A percentile compares a stretch with the other conserved stretches of the same genome.
Evolutionary conservation across 2,888 invertebrate genomes (phyloP).

Genomic region (Ditula angustiorana): DNA sequence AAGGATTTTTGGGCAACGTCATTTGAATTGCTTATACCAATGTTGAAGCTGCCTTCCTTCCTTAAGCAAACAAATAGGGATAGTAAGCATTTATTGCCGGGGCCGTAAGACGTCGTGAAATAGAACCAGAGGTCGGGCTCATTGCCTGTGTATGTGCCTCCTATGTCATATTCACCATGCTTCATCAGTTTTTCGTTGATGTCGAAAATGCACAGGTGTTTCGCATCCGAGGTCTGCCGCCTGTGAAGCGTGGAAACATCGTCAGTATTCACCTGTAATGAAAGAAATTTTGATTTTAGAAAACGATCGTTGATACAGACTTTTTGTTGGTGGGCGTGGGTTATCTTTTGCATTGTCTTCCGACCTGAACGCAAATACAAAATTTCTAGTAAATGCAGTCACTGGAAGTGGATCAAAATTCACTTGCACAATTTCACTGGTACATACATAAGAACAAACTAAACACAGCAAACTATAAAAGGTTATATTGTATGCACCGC

Average conservation of each 20-base stretch:
- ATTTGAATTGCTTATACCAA: slow-evolving; percentile 58
- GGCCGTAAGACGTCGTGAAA: slow-evolving; percentile 59
- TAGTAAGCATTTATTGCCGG: slow-evolving; percentile 60
- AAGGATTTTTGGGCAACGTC: slow-evolving; percentile 44
- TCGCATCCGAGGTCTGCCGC: slow-evolving; percentile 60
- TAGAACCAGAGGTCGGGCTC: slow-evolving; percentile 73
- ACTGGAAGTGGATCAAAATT: no score
- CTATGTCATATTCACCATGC: slow-evolving; percentile 63
- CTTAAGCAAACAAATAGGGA: slow-evolving; percentile 70
- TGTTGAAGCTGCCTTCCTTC: slow-evolving; percentile 56
- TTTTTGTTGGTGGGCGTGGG: no score
- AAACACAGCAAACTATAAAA: no score
- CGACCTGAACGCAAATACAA: no score
- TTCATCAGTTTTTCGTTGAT: slow-evolving; percentile 53
- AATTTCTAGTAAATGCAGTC: no score
- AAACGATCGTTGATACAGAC: no score
- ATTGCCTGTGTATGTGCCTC: slow-evolving; percentile 63
- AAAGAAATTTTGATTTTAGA: no score
- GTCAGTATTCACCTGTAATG: slow-evolving; percentile 53
- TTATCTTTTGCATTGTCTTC: no score
- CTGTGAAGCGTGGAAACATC: slow-evolving; percentile 56
- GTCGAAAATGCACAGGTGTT: slow-evolving; percentile 62
- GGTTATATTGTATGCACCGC: no score
- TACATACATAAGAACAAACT: no score
- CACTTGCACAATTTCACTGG: no score